Evolutionary conservation across 2,113 vertebrate species (phyloP), one percentile per base, ranked within the genome.

Genomic region (Poecilia latipinna): DNA sequence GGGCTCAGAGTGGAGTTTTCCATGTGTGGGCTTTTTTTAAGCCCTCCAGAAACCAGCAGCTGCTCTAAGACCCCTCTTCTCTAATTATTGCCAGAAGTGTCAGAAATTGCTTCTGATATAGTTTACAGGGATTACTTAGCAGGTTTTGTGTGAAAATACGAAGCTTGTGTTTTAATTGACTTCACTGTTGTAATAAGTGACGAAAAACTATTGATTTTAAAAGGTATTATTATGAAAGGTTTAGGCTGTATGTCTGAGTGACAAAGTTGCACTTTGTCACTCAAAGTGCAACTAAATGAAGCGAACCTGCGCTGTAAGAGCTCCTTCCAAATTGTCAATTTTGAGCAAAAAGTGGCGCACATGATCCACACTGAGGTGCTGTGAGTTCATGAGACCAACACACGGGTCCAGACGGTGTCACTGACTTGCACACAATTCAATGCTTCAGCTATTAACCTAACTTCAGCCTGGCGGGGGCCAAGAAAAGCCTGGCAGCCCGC

Each of bases 1-100:
- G 65, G 74, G 66, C 31, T 73, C 77, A 19, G 70, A 67, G 68
- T 37, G 33, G 29, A 75, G 48, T 42, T 83, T 77, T 63, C 48
- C 64, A 73, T 78, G 70, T 78, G 26, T 65, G 60, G 19, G 42
- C 24, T 37, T 32, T 26, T 32, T 22, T 37, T 60, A 32, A 33
- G 22, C 33, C 29, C 44, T 73, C 60, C 60, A 57, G 65, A 75
- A 74, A 68, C 39, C 65, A 69, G n/a, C 42, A 64, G 60, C 72
- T 42, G 60, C 26, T 64, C 44, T 22, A 0, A 60, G 15, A 11
- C 19, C 5, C 26, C 70, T 73, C 3, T 4, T n/a, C 19, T 68
- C 37, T 54, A 51, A 68, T 31, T 54, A 60, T 35, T 39, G 51
- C 48, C 32, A 44, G 63, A 44, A 67, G 3, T 61, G 1, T 28